Conservation (phyloP, 2,888 invertebrate genomes). For the Phaonia tiefii region DNA sequence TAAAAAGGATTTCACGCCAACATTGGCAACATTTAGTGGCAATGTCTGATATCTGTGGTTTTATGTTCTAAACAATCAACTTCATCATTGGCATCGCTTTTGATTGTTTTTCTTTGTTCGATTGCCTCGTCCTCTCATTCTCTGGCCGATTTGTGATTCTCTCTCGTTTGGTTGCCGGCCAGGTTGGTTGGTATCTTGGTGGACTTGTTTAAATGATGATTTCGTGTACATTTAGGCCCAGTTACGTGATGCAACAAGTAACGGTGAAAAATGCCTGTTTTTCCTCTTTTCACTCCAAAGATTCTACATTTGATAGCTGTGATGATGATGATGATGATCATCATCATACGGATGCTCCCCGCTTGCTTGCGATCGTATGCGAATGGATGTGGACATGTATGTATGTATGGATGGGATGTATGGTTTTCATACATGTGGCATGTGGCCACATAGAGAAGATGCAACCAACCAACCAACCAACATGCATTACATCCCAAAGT, state of each 20-base stretch:
- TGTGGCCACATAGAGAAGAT: constrained; percentile 17
- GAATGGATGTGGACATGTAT: neutral
- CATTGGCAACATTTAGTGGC: neutral
- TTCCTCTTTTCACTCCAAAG: constrained; percentile 43
- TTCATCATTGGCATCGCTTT: neutral
- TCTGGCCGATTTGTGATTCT: neutral
- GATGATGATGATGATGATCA: constrained; percentile 53
- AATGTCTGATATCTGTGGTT: neutral
- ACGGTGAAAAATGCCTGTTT: constrained; percentile 68
- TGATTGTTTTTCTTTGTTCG: constrained; percentile 8
- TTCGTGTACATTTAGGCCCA: constrained; percentile 67
- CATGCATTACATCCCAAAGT: neutral
- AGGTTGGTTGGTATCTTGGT: constrained; percentile 29
- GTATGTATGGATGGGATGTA: too few relatives aligned
- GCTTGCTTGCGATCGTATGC: neutral
- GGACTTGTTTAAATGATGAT: constrained; percentile 54
- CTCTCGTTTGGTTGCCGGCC: neutral
- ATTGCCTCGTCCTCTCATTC: constrained; percentile 28
- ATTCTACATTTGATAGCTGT: constrained; percentile 56
- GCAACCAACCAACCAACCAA: neutral
- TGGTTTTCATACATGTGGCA: too few relatives aligned
- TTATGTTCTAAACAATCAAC: constrained; percentile 2
- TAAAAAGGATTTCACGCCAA: constrained; percentile 14
- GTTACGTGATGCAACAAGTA: constrained; percentile 69
- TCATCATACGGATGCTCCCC: neutral